Conservation (phyloP, 2,113 vertebrate species). For the Hyla sarda region DNA sequence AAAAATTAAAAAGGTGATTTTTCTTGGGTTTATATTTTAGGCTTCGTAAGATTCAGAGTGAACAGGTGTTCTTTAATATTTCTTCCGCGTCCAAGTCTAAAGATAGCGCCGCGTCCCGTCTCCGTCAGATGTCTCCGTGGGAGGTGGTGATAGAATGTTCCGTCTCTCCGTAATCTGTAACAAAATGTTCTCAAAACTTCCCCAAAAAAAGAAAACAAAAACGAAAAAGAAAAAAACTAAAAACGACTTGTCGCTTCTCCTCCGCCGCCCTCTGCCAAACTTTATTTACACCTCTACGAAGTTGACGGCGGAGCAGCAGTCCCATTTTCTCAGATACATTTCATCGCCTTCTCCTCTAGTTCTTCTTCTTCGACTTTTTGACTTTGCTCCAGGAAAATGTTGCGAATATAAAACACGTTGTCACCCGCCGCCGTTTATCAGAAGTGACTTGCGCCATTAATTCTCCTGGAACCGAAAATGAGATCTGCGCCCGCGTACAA, state of each 20-base stretch:
- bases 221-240: no score
- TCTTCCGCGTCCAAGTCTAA: not conserved
- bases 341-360: conserved; percentile 24
- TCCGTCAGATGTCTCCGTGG: conserved; percentile 26
- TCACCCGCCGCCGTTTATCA: conserved; percentile 30
- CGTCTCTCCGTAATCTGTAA: conserved; percentile 7
- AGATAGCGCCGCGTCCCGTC: not conserved
- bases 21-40: not conserved
- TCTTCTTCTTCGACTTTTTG: not conserved
- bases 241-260: not conserved
- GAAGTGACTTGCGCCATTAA: conserved; percentile 21
- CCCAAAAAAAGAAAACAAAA: not conserved
- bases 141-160: not conserved
- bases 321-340: not conserved
- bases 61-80: not conserved
- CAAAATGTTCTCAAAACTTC: conserved; percentile 27
- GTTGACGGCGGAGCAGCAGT: not conserved
- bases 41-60: not conserved
- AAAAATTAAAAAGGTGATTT: not conserved
- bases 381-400: conserved; percentile 24
- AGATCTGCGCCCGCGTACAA: not conserved
- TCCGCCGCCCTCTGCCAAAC: not conserved
- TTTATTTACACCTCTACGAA: not conserved
- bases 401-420: not conserved
- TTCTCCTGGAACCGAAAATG: not conserved